Percentiles rank a stretch among this genome's conserved stretches.
Evolutionary conservation across 1,140 invertebrate species (phyloP).

Genomic region (Artemia franciscana): DNA sequence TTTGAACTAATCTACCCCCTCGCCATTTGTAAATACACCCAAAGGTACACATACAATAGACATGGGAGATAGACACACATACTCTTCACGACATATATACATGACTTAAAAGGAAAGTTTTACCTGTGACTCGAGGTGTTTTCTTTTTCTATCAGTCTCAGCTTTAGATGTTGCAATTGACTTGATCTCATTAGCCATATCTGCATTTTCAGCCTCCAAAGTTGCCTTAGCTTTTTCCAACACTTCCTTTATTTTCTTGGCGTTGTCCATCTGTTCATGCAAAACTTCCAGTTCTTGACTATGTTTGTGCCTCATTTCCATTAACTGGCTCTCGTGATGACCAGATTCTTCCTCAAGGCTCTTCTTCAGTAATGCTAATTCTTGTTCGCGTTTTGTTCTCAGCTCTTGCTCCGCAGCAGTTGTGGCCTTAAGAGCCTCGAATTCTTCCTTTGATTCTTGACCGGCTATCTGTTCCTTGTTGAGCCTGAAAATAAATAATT

Average conservation of each 20-base stretch:
- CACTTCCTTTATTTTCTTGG: constrained; percentile 57
- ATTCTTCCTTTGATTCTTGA: constrained; percentile 84
- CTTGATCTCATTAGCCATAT: constrained; percentile 72
- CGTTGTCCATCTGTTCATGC: constrained; percentile 71
- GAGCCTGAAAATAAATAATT: constrained; percentile 22
- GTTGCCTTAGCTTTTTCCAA: constrained; percentile 69
- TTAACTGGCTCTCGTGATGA: constrained; percentile 49
- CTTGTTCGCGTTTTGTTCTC: constrained; percentile 77
- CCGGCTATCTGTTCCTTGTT: constrained; percentile 75
- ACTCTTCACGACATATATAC: no score
- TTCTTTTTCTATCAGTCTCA: constrained; percentile 74
- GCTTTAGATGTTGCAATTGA: constrained; percentile 50
- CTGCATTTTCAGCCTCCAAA: constrained; percentile 79
- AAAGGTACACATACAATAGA: no score
- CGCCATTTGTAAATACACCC: no score
- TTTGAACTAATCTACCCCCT: no score
- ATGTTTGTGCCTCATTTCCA: constrained; percentile 77
- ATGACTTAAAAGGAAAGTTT: no score
- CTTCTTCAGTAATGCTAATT: constrained; percentile 73
- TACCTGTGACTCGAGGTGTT: constrained; percentile 59
- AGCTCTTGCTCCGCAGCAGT: constrained; percentile 82
- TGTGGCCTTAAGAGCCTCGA: constrained; percentile 86
- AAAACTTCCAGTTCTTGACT: constrained; percentile 56
- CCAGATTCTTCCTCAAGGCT: constrained; percentile 66
- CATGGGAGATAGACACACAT: no score